These are phyloP conservation scores for Cossypha dichroa DNA, from an alignment of 2,797 vertebrate genomes.

Conservation along the genomic window DNA sequence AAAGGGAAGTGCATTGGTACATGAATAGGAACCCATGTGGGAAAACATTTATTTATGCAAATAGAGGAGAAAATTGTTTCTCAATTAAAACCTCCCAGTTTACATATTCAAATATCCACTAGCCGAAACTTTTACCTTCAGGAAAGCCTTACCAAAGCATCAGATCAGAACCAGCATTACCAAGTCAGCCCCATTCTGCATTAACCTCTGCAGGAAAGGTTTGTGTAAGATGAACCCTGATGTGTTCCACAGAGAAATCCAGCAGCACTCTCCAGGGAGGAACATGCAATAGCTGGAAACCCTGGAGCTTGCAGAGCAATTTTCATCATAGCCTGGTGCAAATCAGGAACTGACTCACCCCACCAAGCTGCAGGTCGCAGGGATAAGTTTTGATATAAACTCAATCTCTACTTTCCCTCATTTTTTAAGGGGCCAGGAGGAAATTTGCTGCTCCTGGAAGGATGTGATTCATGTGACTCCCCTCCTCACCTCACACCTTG, in stretches of 20 bases:
- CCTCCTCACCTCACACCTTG: background rate
- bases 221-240: background rate
- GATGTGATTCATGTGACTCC: rapidly evolving
- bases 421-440: background rate
- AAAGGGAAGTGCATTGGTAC: background rate
- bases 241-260: background rate
- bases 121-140: background rate
- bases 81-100: background rate
- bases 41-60: background rate
- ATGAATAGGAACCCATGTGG: background rate
- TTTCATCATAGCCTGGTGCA: background rate
- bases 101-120: background rate
- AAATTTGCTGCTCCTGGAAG: background rate
- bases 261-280: background rate
- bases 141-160: background rate
- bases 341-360: background rate
- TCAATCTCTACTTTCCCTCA: background rate
- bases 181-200: background rate
- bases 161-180: background rate
- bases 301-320: background rate
- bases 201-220: background rate
- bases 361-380: background rate
- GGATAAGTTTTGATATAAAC: background rate
- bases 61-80: background rate
- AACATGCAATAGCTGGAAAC: background rate